Conservation (phyloP, 2,888 invertebrate genomes). For the Trichogramma evanescens region DNA sequence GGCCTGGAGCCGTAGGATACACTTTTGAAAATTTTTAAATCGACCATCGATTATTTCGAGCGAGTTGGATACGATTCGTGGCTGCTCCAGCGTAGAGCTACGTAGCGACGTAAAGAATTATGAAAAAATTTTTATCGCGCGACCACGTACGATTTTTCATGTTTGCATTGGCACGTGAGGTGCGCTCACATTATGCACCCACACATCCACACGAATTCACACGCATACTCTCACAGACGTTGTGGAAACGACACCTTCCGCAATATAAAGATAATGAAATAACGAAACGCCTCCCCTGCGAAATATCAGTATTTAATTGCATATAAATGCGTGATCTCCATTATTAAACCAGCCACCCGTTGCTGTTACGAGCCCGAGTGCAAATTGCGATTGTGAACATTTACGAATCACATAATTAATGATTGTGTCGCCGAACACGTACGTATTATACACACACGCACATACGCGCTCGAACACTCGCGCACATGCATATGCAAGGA, state of each 20-base stretch:
- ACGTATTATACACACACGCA: not conserved
- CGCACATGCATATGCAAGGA: slow-evolving; percentile 6
- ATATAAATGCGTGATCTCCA: slow-evolving; percentile 5
- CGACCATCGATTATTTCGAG: too few relatives aligned
- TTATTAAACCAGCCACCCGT: not conserved
- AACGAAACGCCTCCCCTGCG: slow-evolving; percentile 10
- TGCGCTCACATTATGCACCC: too few relatives aligned
- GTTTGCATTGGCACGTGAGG: too few relatives aligned
- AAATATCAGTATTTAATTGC: slow-evolving; percentile 12
- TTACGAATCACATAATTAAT: slow-evolving; percentile 9
- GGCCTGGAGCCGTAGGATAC: too few relatives aligned
- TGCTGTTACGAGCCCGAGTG: not conserved
- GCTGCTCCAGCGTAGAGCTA: too few relatives aligned
- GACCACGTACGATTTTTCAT: not conserved
- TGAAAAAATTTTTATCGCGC: not conserved
- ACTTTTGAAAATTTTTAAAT: too few relatives aligned
- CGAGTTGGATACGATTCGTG: too few relatives aligned
- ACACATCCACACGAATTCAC: too few relatives aligned
- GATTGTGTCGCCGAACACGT: not conserved
- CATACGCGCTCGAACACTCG: not conserved
- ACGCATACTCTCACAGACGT: too few relatives aligned
- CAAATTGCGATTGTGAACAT: slow-evolving; percentile 5
- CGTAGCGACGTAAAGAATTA: too few relatives aligned
- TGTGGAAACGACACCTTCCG: slow-evolving; percentile 3
- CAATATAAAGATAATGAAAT: slow-evolving; percentile 8